Evolutionary conservation across 2,888 invertebrate genomes (phyloP), one percentile per base, ranked within the genome.

Genomic region (Coremacera marginata): DNA sequence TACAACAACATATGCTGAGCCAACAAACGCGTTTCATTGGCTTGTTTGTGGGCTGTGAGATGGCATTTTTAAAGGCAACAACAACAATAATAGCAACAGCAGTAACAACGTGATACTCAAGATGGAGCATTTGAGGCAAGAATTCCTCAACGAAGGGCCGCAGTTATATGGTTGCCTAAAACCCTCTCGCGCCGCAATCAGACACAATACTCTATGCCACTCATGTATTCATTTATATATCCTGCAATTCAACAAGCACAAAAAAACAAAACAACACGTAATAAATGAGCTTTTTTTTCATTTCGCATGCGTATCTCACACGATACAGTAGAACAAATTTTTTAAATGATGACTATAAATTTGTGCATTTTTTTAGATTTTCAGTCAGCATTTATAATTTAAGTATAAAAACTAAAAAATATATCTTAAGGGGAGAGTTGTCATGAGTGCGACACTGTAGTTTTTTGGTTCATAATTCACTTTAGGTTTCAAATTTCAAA

Each of bases 11-110:
- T 49, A 63, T 25, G 19, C 4, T 55, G 19, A 8, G 44, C n/a
- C 27, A 51, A 52, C 63, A 37, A 63, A 73, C 63, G 63, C 51
- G 27, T 63, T 65, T 63, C 63, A 73, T 73, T 73, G 73, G 73
- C 62, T 62, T 72, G 44, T 60, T 60, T 27, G 22, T 60, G 57
- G 11, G 57, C 27, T 71, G 55, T 4, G 37, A 65, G 19, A 34
- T 14, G 71, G 19, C 9, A 52, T 65, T 34, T 22, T n/a, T 5
- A 55, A 34, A 31, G 31, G 27, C 19, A 8, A 9, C 74, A 55
- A 65, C 52, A 65, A 37, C 52, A 65, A 51, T 14, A 51, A 74
- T 22, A 57, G 37, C 19, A 44, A 25, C 65, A 55, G 34, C 65
- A 14, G 16, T 19, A n/a, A n/a, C 9, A 31, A 31, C 63, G 9